Evolutionary conservation across 2,797 vertebrate genomes (phyloP).

Genomic region (Enteromius afrohamiltoni): DNA sequence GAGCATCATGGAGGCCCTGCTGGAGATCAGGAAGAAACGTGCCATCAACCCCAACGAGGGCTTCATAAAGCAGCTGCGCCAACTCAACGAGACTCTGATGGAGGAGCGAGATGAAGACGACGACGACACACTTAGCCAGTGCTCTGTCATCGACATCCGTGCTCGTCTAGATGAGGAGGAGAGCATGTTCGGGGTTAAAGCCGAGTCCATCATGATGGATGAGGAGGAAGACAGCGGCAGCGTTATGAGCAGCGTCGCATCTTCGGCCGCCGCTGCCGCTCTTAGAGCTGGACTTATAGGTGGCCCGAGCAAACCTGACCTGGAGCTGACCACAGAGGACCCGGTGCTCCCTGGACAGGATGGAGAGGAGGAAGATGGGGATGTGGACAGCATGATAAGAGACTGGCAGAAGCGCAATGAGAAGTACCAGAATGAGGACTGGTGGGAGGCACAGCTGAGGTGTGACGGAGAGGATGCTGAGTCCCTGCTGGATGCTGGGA

Average conservation of each 20-base stretch:
- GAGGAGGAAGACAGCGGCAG: conserved; percentile 91
- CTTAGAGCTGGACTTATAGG: conserved; percentile 49
- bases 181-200: conserved; percentile 81
- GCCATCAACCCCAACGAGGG: conserved; percentile 92
- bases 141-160: conserved; percentile 77
- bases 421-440: conserved; percentile 81
- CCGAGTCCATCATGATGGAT: conserved; percentile 85
- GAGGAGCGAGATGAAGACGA: conserved; percentile 85
- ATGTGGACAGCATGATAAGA: conserved; percentile 78
- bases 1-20: conserved; percentile 89
- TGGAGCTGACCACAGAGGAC: accelerated
- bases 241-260: conserved; percentile 80
- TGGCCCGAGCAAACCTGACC: conserved; percentile 1
- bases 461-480: conserved; percentile 71
- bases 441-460: conserved; percentile 78
- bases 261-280: conserved; percentile 68
- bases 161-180: conserved; percentile 75
- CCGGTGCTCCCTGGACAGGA: conserved; percentile 57
- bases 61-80: conserved; percentile 93
- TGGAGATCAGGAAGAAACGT: conserved; percentile 87
- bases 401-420: conserved; percentile 93
- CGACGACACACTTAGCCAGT: conserved; percentile 81
- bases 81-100: conserved; percentile 89
- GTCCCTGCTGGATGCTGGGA: conserved; percentile 46
- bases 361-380: conserved; percentile 60